Evolutionary conservation across 1,140 invertebrate species (phyloP), one percentile per base, ranked within the genome.

Genomic region (Armadillidium nasatum): DNA sequence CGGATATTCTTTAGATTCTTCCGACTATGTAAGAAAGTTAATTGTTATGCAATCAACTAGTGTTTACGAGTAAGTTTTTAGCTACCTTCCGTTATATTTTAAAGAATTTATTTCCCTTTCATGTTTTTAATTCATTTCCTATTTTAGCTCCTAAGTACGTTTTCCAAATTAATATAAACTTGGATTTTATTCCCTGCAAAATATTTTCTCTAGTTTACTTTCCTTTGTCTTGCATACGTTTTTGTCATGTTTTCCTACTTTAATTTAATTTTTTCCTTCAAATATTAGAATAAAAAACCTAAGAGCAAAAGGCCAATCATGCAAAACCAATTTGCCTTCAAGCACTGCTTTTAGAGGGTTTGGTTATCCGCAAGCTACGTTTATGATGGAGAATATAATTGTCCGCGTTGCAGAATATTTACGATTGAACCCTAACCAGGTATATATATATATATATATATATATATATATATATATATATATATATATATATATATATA

Each of bases 341-440:
- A 95, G 95, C 82, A 96, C 94, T 0, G 94, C 94, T 4, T 96
- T 95, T 82, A 85, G 94, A 80, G 94, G 94, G n/a, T 95, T 95
- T 83, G 94, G 94, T 15, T 93, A 91, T 0, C 94, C 94, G 0
- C 94, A 96, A 79, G 93, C 91, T 45, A 95, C 95, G 93, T 91
- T 94, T 83, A 87, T 89, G 0, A 90, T 88, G 0, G 94, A 96
- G 86, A 89, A 87, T 78, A 90, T 94, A 54, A 88, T 94, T 21
- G 86, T 90, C 70, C 89, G 93, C 79, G 88, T 96, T 23, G 93
- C 94, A 9, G 87, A 89, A 67, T 88, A 88, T 81, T 84, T 94
- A 33, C 2, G 33, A 33, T 33, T 33, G 33, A 33, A 33, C 33
- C 6, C 33, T 33, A 33, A 33, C 33, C 1, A 33, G 33, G 33